These are phyloP conservation scores for Plusia festucae DNA, from an alignment of 2,888 invertebrate species.

Conservation along the genomic window DNA sequence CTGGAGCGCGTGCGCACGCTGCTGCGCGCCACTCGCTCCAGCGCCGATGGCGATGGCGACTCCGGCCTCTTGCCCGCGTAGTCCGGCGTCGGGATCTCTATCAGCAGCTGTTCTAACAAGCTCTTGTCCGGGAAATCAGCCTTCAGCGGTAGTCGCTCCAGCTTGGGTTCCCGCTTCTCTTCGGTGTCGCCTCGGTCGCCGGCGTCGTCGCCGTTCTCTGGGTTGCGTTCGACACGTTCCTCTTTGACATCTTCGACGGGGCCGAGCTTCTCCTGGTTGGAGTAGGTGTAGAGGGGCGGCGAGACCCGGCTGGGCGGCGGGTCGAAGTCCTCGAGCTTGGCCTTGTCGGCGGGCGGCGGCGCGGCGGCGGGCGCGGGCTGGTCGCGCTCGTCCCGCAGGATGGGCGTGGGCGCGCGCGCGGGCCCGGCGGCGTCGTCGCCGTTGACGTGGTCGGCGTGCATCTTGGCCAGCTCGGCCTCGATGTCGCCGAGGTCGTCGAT, in stretches of 20 bases:
- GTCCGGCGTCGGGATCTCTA: conserved; percentile 93
- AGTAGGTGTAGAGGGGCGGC: conserved; percentile 94
- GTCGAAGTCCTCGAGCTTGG: conserved; percentile 85
- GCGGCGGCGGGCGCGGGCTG: conserved; percentile 30
- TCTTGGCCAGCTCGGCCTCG: conserved; percentile 92
- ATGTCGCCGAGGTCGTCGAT: conserved; percentile 91
- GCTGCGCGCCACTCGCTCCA: conserved; percentile 83
- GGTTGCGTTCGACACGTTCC: conserved; percentile 88
- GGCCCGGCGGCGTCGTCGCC: conserved; percentile 73
- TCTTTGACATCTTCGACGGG: conserved; percentile 63
- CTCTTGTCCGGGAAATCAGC: conserved; percentile 89
- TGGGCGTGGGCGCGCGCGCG: conserved; percentile 47
- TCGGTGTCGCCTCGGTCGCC: conserved; percentile 41
- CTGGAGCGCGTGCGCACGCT: conserved; percentile 91
- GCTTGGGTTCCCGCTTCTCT: conserved; percentile 64
- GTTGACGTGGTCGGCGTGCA: conserved; percentile 87
- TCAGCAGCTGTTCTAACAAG: conserved; percentile 93
- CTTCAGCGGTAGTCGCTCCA: conserved; percentile 81
- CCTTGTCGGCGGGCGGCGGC: conserved; percentile 53
- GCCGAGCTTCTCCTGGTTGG: conserved; percentile 91
- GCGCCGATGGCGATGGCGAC: conserved; percentile 84
- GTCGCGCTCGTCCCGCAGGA: conserved; percentile 28
- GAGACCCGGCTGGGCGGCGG: conserved; percentile 92
- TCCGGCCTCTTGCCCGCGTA: conserved; percentile 85
- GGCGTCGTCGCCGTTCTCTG: conserved; percentile 77